Evolutionary conservation across 2,113 vertebrate genomes (phyloP).

Genomic region (Phaethon lepturus): DNA sequence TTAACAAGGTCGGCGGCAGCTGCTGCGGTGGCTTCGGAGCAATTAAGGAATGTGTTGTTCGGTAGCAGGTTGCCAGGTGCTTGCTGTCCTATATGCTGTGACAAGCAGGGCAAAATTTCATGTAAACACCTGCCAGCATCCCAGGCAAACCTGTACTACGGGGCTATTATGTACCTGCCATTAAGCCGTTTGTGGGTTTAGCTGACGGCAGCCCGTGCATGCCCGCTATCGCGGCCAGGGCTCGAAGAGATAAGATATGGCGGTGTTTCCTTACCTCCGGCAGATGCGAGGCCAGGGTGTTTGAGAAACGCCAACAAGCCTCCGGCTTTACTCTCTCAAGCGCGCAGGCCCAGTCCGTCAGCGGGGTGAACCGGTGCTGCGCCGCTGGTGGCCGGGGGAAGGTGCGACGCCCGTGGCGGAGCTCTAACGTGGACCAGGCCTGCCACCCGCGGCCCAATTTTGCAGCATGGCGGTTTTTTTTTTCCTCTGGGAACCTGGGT

Average conservation of each 20-base stretch:
- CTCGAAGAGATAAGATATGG: conserved; percentile 4
- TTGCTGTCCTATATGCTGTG: conserved; percentile 41
- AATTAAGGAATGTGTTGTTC: conserved; percentile 71
- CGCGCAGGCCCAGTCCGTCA: background rate
- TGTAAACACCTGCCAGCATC: conserved; percentile 76
- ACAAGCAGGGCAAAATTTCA: conserved; percentile 68
- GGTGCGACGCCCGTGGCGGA: fast-evolving
- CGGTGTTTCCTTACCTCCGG: background rate
- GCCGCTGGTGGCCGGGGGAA: background rate
- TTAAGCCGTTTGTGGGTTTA: conserved; percentile 66
- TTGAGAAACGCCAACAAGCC: background rate
- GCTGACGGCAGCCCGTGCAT: conserved; percentile 43
- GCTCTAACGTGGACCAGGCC: background rate
- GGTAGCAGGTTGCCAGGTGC: conserved; percentile 79
- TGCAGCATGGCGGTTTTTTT: background rate
- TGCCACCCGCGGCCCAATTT: background rate
- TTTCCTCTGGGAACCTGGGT: background rate
- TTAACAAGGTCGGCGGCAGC: conserved; percentile 61
- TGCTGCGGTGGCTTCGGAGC: conserved; percentile 44
- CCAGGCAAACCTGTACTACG: conserved; percentile 58
- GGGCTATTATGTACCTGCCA: conserved; percentile 66
- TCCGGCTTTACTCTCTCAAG: background rate
- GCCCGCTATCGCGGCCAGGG: background rate
- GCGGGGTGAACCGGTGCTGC: background rate
- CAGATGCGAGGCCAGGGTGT: background rate